A percentile compares a stretch with the other conserved stretches of the same genome.
phyloP scores from a whole-genome alignment of 2,888 invertebrate genomes.

The Lepidochrysops patricia region DNA sequence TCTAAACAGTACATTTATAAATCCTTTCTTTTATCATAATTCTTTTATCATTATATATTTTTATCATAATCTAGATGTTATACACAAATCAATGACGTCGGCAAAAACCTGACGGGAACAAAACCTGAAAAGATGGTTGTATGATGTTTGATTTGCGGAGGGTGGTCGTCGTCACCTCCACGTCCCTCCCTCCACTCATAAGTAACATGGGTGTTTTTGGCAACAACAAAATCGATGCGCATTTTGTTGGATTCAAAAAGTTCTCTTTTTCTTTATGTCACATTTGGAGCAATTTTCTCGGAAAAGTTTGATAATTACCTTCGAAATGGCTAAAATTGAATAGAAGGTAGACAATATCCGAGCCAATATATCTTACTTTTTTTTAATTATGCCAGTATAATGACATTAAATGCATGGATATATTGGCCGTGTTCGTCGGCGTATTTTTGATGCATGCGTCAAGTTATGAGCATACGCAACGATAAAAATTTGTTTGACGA shows the following conservation, averaged over 20 bases:
- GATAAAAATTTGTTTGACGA: too few species aligned
- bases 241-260: not conserved
- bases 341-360: too few species aligned
- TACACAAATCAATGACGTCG: not conserved
- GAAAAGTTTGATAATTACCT: not conserved
- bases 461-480: too few species aligned
- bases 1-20: too few species aligned
- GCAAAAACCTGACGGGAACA: slow-evolving; percentile 6
- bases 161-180: not conserved
- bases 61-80: not conserved
- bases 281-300: not conserved
- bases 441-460: too few species aligned
- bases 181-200: not conserved
- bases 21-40: too few species aligned
- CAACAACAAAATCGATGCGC: not conserved
- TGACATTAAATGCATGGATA: too few species aligned
- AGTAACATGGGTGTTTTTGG: not conserved
- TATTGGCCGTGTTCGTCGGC: too few species aligned
- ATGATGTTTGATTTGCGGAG: not conserved
- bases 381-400: too few species aligned
- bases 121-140: not conserved
- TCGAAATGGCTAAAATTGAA: too few species aligned
- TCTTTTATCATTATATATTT: too few species aligned
- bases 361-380: too few species aligned
- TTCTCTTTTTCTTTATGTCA: not conserved